Percentiles rank a stretch among this genome's conserved stretches.
Evolutionary conservation across 2,888 invertebrate species (phyloP).

Genomic region (Bembecia ichneumoniformis): DNA sequence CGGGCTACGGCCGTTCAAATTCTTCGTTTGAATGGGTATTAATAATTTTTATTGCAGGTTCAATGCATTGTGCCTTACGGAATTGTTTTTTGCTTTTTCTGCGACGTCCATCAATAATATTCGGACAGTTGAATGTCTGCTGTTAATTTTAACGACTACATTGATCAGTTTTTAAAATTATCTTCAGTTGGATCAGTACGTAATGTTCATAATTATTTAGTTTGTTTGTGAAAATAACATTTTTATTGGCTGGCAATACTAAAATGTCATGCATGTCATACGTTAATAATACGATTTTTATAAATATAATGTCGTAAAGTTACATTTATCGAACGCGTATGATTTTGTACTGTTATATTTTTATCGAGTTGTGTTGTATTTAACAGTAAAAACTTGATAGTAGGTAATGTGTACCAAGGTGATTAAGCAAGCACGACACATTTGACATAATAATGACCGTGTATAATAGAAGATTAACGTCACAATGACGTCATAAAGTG

Average conservation of each 20-base stretch:
- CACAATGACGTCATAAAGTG: no score
- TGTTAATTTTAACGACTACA: constrained; percentile 42
- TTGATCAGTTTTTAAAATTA: constrained; percentile 49
- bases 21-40: constrained; percentile 56
- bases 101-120: constrained; percentile 64
- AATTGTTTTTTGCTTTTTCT: constrained; percentile 36
- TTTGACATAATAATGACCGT: no score
- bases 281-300: no score
- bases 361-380: no score
- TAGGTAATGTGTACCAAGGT: no score
- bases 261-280: no score
- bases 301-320: no score
- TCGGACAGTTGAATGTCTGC: constrained; percentile 62
- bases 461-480: no score
- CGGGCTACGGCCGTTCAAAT: constrained; percentile 23
- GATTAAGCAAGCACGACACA: no score
- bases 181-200: constrained; percentile 39
- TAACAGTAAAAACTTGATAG: no score
- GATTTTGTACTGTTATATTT: no score
- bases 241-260: constrained; percentile 12
- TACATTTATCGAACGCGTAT: no score
- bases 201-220: constrained; percentile 41
- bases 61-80: constrained; percentile 52
- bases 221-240: constrained; percentile 7
- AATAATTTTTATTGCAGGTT: constrained; percentile 67